Evolutionary conservation across 2,113 vertebrate species (phyloP), one percentile per base, ranked within the genome.

Genomic region (Sphyrna mokarran): DNA sequence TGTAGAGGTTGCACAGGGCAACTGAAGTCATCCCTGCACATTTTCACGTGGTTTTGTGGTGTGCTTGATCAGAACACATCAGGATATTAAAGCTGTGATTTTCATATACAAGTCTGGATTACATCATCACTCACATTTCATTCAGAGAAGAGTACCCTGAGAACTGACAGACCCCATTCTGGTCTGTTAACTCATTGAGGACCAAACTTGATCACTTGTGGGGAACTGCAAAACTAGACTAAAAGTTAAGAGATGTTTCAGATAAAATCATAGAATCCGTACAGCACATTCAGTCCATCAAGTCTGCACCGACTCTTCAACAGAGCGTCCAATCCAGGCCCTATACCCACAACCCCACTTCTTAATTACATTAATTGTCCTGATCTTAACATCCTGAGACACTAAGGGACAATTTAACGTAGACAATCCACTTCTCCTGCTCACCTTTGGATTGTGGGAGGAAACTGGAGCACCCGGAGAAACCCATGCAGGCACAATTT

Each of bases 61-160:
- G 9, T 70, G 23, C 11, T 48, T 70, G 93, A 94, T 37, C 22
- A 8, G 63, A n/a, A 29, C 23, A n/a, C 87, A 63, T 91, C 87
- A 33, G 87, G 87, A 61, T 91, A n/a, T 33, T 61, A 91, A 91
- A 91, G 58, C 54, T 91, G 87, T 63, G 87, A 91, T 63, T 61
- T 16, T 3, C 87, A 90, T 63, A 58, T 33, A 29, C 37, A 23
- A 69, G 40, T 16, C 66, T 94, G 93, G 29, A n/a, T 70, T 94
- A 69, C 93, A 69, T 70, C 66, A 68, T 29, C 66, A 4, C 48
- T 37, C 63, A 68, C 66, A 43, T 94, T 26, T 94, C 93, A 94
- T 70, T 94, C 93, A 94, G 37, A 48, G 70, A 69, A 70, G 4
- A 70, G 63, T 20, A 70, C 66, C 93, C 93, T 70, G 93, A 37